Conservation (phyloP, 2,797 vertebrate species). For the Onychomys torridus region DNA sequence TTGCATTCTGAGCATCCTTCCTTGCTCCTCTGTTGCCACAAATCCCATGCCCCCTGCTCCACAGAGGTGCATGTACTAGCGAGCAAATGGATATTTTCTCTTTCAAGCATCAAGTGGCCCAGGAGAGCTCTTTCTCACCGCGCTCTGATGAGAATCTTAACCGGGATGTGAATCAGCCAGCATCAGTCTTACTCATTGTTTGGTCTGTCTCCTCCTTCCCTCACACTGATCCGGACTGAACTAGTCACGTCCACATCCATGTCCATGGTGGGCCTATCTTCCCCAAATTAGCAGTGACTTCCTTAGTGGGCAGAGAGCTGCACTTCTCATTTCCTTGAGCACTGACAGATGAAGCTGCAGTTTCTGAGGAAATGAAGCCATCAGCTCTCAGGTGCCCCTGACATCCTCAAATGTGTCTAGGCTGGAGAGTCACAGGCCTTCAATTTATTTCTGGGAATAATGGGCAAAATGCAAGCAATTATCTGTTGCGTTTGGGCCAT, state of each 20-base stretch:
- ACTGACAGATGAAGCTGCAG: conserved; percentile 1
- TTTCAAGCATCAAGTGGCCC: not conserved
- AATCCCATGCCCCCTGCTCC: not conserved
- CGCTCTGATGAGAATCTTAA: rapidly evolving
- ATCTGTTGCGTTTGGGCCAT: not conserved
- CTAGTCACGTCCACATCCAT: rapidly evolving
- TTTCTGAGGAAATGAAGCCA: conserved; percentile 56
- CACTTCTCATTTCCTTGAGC: not conserved
- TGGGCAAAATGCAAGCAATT: conserved; percentile 7
- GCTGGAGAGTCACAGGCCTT: conserved; percentile 39
- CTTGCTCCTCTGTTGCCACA: not conserved
- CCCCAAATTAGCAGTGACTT: conserved; percentile 47
- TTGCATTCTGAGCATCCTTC: not conserved
- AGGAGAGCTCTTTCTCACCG: rapidly evolving
- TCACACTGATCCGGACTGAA: not conserved
- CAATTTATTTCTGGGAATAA: not conserved
- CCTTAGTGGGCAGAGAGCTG: not conserved
- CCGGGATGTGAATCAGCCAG: too few relatives aligned
- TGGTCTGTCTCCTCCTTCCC: not conserved
- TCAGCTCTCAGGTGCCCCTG: conserved; percentile 37
- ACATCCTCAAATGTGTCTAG: not conserved
- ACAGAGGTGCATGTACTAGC: rapidly evolving
- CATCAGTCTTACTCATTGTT: rapidly evolving
- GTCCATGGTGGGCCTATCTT: rapidly evolving
- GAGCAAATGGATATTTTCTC: not conserved